Evolutionary conservation across 2,113 vertebrate genomes (phyloP), one percentile per base, ranked within the genome.

Genomic region (Thryonomys swinderianus): DNA sequence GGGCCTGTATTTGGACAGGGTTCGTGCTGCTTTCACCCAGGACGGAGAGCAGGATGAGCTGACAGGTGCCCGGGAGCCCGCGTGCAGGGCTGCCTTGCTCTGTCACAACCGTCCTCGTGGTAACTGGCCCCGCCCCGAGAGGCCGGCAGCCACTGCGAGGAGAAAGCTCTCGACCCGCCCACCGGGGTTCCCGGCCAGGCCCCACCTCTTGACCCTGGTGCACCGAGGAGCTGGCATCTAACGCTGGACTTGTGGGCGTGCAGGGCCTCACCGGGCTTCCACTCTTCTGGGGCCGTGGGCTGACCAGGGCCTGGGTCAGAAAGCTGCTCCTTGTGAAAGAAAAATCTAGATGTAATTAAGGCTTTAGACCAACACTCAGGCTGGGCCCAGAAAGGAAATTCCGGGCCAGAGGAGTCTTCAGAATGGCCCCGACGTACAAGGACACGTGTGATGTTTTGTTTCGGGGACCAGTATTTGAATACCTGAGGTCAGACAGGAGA

Each of bases 41-140:
- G 32, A 79, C 55, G 34, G 67, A 21, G 61, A 48, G 69, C 0
- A 2, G 40, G 18, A 25, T 10, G 8, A 48, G 53, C 62, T 10
- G 27, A 17, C 32, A 51, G 0, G 37, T 12, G 23, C 17, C 32
- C 4, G 2, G 7, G 16, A 42, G 10, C 20, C 8, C 9, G n/a
- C 21, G 7, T 17, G 4, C 3, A 6, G 25, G 74, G 7, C 11
- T 1, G 2, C 13, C 62, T 37, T 45, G 21, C 32, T 37, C 27
- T 71, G 64, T 61, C 7, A n/a, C 7, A 51, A 51, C 48, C 42
- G 13, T 40, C 61, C 59, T 40, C 5, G 3, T 34, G 34, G 17
- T 16, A 53, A 21, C 25, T 32, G n/a, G 48, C 30, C 8, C 53
- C 27, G 27, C 4, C 27, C 27, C 9, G 1, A 3, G 59, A 57